Evolutionary conservation across 2,888 invertebrate genomes (phyloP), one percentile per base, ranked within the genome.

Genomic region (Diaphora mendica): DNA sequence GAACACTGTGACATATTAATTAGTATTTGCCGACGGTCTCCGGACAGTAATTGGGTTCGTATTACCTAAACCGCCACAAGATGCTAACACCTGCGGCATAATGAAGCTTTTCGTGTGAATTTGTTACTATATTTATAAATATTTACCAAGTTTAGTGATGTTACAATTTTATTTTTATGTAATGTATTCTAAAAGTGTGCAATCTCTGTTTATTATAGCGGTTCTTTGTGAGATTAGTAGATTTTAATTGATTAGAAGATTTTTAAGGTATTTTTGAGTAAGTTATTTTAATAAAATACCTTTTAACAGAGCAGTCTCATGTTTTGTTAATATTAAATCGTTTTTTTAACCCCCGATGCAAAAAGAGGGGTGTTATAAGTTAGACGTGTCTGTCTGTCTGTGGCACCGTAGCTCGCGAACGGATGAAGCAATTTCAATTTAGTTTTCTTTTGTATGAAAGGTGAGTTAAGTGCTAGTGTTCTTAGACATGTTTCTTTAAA

Each of bases 1-100:
- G 79, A 82, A 71, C 79, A 55, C 73, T 82, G 83, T 85, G 88
- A 84, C 88, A 88, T 83, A 86, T 88, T 88, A 86, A 88, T 88
- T 87, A 86, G 73, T 80, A 71, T 74, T 82, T 80, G 78, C 79
- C 72, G 72, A 68, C 77, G 71, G 79, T 68, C 39, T 68, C 62
- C 51, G 64, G 51, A 20, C 76, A 51, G 77, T 88, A 88, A 89
- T 89, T 87, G 85, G 85, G 72, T 80, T 86, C 79, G 70, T 80
- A 74, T 88, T 85, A 83, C 85, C n/a, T 17, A 30, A 64, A 65
- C 33, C 65, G 55, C 67, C 70, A 67, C 79, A 81, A 83, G 80
- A 78, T 69, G 80, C 76, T 42, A 65, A 35, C 59, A 30, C 83
- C 83, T 84, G 85, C 62, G 77, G 15, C 23, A 17, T 68, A 51